Evolutionary conservation across 2,113 vertebrate species (phyloP).

Genomic region (Kryptolebias marmoratus): DNA sequence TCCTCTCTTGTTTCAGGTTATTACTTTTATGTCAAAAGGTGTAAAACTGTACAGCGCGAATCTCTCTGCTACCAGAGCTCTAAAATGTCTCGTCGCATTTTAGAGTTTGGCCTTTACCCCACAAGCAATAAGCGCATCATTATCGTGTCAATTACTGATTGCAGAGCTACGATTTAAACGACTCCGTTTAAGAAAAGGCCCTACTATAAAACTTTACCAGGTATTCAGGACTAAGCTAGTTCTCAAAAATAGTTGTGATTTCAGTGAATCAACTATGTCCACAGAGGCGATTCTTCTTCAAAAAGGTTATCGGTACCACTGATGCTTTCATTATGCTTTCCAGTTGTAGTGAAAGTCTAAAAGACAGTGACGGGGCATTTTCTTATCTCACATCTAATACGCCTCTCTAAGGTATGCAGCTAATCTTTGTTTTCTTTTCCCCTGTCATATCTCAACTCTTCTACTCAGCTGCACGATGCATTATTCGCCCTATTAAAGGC

Average conservation of each 20-base stretch:
- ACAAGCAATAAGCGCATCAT: neutral
- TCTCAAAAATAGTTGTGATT: no score
- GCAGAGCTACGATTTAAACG: neutral
- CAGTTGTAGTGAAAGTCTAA: constrained; percentile 17
- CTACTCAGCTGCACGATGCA: neutral
- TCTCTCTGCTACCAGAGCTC: neutral
- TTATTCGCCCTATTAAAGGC: constrained; percentile 22
- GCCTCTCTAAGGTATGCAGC: constrained; percentile 27
- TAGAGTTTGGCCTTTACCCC: neutral
- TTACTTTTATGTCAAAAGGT: neutral
- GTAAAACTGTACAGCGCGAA: neutral
- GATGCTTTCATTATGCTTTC: neutral
- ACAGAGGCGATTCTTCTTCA: no score
- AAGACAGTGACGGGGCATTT: neutral
- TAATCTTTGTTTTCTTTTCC: constrained; percentile 4
- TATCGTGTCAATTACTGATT: neutral
- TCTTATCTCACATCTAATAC: constrained; percentile 25
- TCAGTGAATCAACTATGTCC: no score
- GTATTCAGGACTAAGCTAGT: no score
- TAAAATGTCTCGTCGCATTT: neutral
- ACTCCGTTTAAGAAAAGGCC: neutral
- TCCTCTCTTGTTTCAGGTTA: neutral
- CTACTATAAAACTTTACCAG: no score
- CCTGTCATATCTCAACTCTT: neutral
- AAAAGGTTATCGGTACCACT: neutral